Base-by-base conservation (phyloP, 1,140 invertebrate genomes). In the Ptiloglossa arizonensis region DNA sequence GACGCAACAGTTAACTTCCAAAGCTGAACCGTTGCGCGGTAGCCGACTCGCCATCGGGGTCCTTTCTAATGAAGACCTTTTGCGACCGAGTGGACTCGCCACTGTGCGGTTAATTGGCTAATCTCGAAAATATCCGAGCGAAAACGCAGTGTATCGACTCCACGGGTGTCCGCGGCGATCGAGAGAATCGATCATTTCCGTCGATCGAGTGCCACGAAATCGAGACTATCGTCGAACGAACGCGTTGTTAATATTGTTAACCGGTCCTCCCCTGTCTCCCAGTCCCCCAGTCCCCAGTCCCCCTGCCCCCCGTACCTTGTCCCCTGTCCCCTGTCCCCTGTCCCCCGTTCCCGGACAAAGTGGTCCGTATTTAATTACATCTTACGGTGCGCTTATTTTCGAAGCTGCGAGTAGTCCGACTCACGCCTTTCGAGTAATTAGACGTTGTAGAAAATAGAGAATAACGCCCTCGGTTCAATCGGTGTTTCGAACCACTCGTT, bases 31-130 rank as follows among this genome's bases (percentile, higher is more conserved):
- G 83, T 81, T 84, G 82, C 48, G 79, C 79, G 82, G 83, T 85
- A 85, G 82, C 83, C 68, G 48, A 59, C 72, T 74, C 60, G 46
- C 74, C 80, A 84, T 85, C 69, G 73, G 64, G 54, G 67, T 70
- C 74, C 79, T 79, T 79, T 79, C 79, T 85, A 85, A 85, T 81
- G 79, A 77, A 85, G 83, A 85, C 70, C 73, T 73, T 85, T 78
- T 41, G 52, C 73, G 79, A 81, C 84, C 74, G 73, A 54, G 44
- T 56, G 69, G 62, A 69, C 60, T 76, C 59, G 35, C 79, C 83
- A 85, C 74, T 56, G 83, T 76, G 41, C 50, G n/a, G 46, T 85
- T 85, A 85, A 85, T 85, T 73, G 74, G 32, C 66, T 66, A 67
- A 57, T 73, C 60, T 17, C 38, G 15, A 27, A 67, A 46, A 32